phyloP scores from a whole-genome alignment of 2,113 vertebrate species.

The Ictidomys tridecemlineatus region DNA sequence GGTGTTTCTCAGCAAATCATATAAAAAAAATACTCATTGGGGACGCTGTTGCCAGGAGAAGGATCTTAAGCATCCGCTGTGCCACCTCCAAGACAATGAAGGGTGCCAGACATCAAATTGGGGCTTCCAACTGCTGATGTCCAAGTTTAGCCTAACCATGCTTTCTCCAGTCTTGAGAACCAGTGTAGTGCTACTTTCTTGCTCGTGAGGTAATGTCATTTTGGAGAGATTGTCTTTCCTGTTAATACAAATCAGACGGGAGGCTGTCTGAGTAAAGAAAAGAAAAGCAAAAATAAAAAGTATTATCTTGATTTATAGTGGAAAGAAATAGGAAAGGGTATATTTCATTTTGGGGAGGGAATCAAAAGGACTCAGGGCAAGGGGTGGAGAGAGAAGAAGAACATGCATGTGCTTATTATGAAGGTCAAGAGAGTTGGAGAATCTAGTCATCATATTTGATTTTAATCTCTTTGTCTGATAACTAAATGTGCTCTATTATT shows the following conservation, averaged over 20 bases:
- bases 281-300: slow-evolving; percentile 57
- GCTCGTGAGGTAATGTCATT: slow-evolving; percentile 83
- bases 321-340: not conserved
- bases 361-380: not conserved
- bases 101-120: slow-evolving; percentile 70
- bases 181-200: slow-evolving; percentile 78
- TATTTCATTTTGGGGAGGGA: not conserved
- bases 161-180: slow-evolving; percentile 82
- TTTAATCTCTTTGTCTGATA: slow-evolving; percentile 45
- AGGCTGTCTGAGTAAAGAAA: not conserved
- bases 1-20: slow-evolving; percentile 77
- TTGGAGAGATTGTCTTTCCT: slow-evolving; percentile 64
- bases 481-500: slow-evolving; percentile 62
- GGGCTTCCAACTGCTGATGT: slow-evolving; percentile 78
- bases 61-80: slow-evolving; percentile 66
- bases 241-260: slow-evolving; percentile 61
- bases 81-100: slow-evolving; percentile 77
- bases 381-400: too few species aligned
- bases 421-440: not conserved
- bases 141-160: slow-evolving; percentile 77
- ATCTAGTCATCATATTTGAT: not conserved
- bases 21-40: slow-evolving; percentile 61
- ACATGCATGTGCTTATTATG: not conserved
- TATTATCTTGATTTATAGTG: slow-evolving; percentile 22
- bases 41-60: slow-evolving; percentile 76